phyloP scores from a whole-genome alignment of 2,888 invertebrate genomes.

The Lepetodrilus schrolli region DNA sequence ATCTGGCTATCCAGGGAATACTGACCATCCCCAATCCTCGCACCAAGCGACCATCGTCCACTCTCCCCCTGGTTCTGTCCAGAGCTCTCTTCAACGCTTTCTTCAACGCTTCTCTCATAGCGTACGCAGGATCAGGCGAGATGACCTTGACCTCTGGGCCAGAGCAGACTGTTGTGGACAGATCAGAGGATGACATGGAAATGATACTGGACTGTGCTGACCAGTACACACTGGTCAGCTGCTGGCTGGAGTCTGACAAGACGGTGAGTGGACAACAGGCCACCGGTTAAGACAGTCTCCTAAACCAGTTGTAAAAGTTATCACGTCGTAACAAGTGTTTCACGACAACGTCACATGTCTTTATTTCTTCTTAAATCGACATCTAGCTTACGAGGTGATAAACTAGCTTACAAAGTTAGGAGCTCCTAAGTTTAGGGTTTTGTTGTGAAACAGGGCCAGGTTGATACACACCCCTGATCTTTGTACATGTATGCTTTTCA shows the following conservation, averaged over 20 bases:
- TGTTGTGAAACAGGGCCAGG: too few relatives aligned
- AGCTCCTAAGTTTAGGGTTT: too few relatives aligned
- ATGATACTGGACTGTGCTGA: constrained; percentile 35
- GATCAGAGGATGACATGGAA: constrained; percentile 30
- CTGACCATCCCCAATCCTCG: constrained; percentile 18
- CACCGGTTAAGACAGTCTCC: background rate
- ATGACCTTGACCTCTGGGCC: background rate
- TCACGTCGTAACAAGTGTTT: too few relatives aligned
- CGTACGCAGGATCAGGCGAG: background rate
- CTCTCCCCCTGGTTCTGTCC: constrained; percentile 12
- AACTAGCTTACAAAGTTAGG: too few relatives aligned
- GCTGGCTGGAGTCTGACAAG: constrained; percentile 28
- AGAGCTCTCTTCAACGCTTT: constrained; percentile 32
- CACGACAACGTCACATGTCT: too few relatives aligned
- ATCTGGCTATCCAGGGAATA: constrained; percentile 45
- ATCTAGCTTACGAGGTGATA: too few relatives aligned
- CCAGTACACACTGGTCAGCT: constrained; percentile 22
- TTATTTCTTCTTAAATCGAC: too few relatives aligned
- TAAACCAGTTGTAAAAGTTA: too few relatives aligned
- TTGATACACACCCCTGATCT: too few relatives aligned
- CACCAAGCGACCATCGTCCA: background rate
- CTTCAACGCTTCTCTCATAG: background rate
- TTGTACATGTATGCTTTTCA: too few relatives aligned
- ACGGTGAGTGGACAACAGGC: constrained; percentile 15
- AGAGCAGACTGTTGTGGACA: background rate